Evolutionary conservation across 2,113 vertebrate genomes (phyloP), one percentile per base, ranked within the genome.

Genomic region (Notarius quadriscutis): DNA sequence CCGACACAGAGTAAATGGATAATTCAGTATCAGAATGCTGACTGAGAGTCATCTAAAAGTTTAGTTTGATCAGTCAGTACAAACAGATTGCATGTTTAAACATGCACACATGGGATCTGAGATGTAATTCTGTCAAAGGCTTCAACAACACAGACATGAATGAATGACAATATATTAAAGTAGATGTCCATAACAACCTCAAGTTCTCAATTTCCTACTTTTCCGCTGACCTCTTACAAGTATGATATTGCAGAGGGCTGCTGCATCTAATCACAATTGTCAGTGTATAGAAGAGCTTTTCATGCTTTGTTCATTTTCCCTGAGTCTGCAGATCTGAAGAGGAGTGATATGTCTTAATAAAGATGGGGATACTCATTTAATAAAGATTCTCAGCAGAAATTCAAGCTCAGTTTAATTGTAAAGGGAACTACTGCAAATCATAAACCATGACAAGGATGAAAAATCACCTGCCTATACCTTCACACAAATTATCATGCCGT

Each of bases 1-100:
- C 84, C 55, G 80, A 85, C 50, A 72, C 72, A 84, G 25, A 86
- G 71, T 58, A 77, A 89, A 89, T 78, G 51, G 34, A 85, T 77
- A 87, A 81, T 69, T 86, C 27, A 86, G 17, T 86, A 67, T 55
- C 27, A 18, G 71, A 77, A 82, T 82, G 84, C 50, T 58, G 27
- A 34, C 48, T 75, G 57, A 85, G 83, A 48, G 58, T 18, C 57
- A 41, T 83, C 78, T n/a, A 67, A 85, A 87, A 89, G 83, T 71
- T 82, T 51, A 57, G n/a, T 82, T 81, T 85, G 83, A 67, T 30
- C 60, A 75, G 48, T 85, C 74, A 80, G n/a, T 80, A 57, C 20
- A 86, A 79, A 79, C 84, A 34, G 41, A 74, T 34, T 20, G 53
- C 9, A 11, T 25, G 27, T 79, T 79, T 86, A 78, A 86, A 79